Evolutionary conservation across 2,113 vertebrate species (phyloP).

Genomic region (Leucoraja erinaceus): DNA sequence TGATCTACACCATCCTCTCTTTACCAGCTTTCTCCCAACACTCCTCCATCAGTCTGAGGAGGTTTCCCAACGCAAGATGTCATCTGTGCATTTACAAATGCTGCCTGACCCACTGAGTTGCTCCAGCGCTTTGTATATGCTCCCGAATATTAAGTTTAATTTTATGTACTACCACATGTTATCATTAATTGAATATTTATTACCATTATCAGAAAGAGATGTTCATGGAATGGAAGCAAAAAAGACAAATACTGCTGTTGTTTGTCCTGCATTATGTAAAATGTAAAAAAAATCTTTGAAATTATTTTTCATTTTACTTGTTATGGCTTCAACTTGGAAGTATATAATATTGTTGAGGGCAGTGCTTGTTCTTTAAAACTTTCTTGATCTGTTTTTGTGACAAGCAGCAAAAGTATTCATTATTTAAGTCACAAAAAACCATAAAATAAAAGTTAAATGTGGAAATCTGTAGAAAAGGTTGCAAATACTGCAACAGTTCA

Average conservation of each 20-base stretch:
- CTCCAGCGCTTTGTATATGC: not conserved
- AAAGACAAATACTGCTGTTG: not conserved
- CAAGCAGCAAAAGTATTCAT: not conserved
- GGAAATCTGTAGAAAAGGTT: not conserved
- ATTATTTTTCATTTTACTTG: not conserved
- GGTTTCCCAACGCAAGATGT: too few species aligned
- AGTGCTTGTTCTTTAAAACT: not conserved
- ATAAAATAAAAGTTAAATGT: not conserved
- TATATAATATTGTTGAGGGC: not conserved
- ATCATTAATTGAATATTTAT: not conserved
- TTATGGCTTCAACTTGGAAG: not conserved
- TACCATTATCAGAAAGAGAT: not conserved
- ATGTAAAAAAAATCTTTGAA: not conserved
- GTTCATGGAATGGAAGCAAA: not conserved
- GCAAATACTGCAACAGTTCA: not conserved
- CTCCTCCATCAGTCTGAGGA: too few species aligned
- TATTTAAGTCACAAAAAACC: not conserved
- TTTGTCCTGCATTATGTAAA: not conserved
- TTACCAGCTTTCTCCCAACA: too few species aligned
- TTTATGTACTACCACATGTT: not conserved
- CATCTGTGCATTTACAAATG: too few species aligned
- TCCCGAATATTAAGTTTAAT: not conserved
- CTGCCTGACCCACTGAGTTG: too few species aligned
- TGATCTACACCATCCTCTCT: too few species aligned
- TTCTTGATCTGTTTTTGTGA: too few species aligned